A percentile compares a stretch with the other conserved stretches of the same genome.
Evolutionary conservation across 2,113 vertebrate genomes (phyloP).

Genomic region (Chelonoidis abingdonii): DNA sequence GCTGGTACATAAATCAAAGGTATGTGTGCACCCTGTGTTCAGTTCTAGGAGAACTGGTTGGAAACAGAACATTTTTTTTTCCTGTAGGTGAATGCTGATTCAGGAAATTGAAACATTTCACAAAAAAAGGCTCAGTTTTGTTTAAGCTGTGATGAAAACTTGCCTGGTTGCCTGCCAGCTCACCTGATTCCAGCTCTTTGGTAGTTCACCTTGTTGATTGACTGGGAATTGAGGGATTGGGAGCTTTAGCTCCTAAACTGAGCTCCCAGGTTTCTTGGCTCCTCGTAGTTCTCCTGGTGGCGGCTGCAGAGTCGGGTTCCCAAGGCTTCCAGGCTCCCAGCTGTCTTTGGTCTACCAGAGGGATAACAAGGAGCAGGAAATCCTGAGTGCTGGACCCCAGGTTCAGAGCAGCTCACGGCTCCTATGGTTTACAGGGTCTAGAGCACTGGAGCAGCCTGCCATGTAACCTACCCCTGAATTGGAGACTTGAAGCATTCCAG

Average conservation of each 20-base stretch:
- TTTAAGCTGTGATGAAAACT: not conserved
- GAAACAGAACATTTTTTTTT: not conserved
- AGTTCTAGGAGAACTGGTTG: not conserved
- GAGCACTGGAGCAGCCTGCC: too few species aligned
- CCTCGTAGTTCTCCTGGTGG: not conserved
- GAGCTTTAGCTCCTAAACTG: fast-evolving
- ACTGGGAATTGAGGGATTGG: not conserved
- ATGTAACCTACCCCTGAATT: too few species aligned
- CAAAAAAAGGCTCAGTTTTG: not conserved
- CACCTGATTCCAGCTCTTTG: not conserved
- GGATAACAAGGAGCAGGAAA: not conserved
- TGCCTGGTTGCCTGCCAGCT: not conserved
- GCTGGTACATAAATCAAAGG: not conserved
- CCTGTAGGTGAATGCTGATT: not conserved
- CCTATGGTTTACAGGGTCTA: not conserved
- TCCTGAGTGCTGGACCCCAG: not conserved
- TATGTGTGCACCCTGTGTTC: not conserved
- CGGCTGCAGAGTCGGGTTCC: not conserved
- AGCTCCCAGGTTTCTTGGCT: not conserved
- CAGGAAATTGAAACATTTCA: not conserved
- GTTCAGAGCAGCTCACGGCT: too few species aligned
- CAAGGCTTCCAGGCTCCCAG: not conserved
- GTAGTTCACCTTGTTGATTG: not conserved
- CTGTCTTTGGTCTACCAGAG: too few species aligned
- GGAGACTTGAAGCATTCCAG: too few species aligned